Conservation (phyloP, 1,140 invertebrate genomes). For the Listronotus oregonensis region DNA sequence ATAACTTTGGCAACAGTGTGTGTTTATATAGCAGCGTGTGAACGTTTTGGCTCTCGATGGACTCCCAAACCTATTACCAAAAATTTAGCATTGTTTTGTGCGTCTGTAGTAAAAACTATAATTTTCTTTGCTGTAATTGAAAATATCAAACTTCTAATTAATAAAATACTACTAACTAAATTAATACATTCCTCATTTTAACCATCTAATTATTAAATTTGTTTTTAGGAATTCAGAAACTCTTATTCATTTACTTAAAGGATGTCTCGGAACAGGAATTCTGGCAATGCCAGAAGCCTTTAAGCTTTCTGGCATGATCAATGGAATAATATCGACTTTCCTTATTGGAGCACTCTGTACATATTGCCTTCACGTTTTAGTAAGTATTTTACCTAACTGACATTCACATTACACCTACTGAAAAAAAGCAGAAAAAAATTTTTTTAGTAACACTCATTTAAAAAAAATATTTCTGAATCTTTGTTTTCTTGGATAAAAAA, state of each 20-base stretch:
- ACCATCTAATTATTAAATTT: background rate
- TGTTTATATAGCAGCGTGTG: too few relatives aligned
- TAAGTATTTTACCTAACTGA: slow-evolving; percentile 56
- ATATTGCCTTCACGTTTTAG: slow-evolving; percentile 72
- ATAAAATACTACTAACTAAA: background rate
- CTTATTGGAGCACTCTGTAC: slow-evolving; percentile 69
- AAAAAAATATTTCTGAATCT: background rate
- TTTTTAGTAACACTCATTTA: slow-evolving; percentile 6
- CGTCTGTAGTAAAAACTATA: too few relatives aligned
- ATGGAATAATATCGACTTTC: slow-evolving; percentile 64
- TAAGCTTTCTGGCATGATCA: slow-evolving; percentile 69
- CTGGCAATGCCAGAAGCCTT: slow-evolving; percentile 77
- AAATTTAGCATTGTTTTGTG: too few relatives aligned
- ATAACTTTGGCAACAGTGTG: too few relatives aligned
- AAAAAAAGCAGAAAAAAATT: background rate
- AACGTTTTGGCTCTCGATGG: too few relatives aligned
- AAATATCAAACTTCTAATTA: background rate
- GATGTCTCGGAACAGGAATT: slow-evolving; percentile 75
- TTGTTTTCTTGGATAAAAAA: too few relatives aligned
- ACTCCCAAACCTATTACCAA: too few relatives aligned
- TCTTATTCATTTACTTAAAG: slow-evolving; percentile 69
- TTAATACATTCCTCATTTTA: background rate
- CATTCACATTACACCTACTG: too few relatives aligned
- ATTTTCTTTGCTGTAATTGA: too few relatives aligned
- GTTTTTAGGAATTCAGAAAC: slow-evolving; percentile 67